Conservation (phyloP, 2,797 vertebrate species). For the Pangasius mekongensis region DNA sequence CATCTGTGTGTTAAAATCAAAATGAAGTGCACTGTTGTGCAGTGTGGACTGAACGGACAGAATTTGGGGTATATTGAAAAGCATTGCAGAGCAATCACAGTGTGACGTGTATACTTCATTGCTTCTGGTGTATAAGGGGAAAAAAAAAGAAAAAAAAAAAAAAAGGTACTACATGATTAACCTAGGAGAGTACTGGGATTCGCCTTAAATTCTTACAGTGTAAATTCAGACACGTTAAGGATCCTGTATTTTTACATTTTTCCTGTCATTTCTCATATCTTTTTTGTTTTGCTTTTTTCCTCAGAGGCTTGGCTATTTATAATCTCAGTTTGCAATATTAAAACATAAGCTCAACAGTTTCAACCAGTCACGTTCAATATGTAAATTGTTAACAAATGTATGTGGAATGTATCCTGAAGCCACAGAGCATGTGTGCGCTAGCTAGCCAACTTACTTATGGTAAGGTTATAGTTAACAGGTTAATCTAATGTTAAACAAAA, state of each 20-base stretch:
- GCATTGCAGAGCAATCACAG: too few species aligned
- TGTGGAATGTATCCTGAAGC: not conserved
- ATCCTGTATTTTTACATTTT: not conserved
- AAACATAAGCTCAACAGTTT: not conserved
- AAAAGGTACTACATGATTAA: too few species aligned
- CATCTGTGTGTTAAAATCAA: not conserved
- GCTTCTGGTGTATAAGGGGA: too few species aligned
- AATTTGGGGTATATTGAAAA: not conserved
- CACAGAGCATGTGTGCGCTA: not conserved
- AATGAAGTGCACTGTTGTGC: too few species aligned
- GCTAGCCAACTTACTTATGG: not conserved
- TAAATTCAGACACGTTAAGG: not conserved
- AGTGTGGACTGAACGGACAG: not conserved
- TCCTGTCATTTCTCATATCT: too few species aligned
- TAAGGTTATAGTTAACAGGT: not conserved
- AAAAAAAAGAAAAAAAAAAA: too few species aligned
- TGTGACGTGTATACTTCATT: too few species aligned
- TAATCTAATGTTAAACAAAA: not conserved
- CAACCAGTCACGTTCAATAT: not conserved
- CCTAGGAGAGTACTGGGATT: too few species aligned
- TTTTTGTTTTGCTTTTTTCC: not conserved
- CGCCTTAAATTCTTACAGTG: not conserved
- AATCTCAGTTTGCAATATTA: not conserved
- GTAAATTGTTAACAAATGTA: not conserved
- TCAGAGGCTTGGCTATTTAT: not conserved